These are phyloP conservation scores for Megaustenia siamemsis DNA, from an alignment of 2,888 invertebrate species.

Conservation along the genomic window DNA sequence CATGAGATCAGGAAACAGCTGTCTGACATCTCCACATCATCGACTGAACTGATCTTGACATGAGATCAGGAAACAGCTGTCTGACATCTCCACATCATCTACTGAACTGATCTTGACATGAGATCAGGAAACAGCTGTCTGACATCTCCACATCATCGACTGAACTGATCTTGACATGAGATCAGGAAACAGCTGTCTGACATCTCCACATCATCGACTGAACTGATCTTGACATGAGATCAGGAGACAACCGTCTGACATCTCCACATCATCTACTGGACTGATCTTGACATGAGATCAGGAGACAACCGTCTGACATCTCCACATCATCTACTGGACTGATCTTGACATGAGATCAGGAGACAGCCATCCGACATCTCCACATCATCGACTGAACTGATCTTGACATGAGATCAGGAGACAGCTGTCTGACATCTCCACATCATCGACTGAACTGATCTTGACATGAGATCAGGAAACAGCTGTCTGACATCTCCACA, in stretches of 20 bases:
- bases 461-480: conserved; percentile 84
- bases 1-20: conserved; percentile 84
- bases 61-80: conserved; percentile 84
- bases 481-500: conserved; percentile 80
- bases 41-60: conserved; percentile 81
- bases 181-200: conserved; percentile 83
- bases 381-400: conserved; percentile 79
- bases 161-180: conserved; percentile 83
- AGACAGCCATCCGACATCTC: conserved; percentile 82
- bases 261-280: not conserved
- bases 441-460: conserved; percentile 79
- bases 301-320: conserved; percentile 82
- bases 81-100: conserved; percentile 44
- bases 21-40: conserved; percentile 77
- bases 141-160: conserved; percentile 25
- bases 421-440: conserved; percentile 82
- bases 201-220: not conserved
- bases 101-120: conserved; percentile 82
- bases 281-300: conserved; percentile 82
- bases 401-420: conserved; percentile 83
- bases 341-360: conserved; percentile 83
- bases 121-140: conserved; percentile 84
- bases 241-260: conserved; percentile 83
- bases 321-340: not conserved
- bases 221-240: conserved; percentile 83